Conservation (phyloP, 2,888 invertebrate genomes). For the Diaphora mendica region DNA sequence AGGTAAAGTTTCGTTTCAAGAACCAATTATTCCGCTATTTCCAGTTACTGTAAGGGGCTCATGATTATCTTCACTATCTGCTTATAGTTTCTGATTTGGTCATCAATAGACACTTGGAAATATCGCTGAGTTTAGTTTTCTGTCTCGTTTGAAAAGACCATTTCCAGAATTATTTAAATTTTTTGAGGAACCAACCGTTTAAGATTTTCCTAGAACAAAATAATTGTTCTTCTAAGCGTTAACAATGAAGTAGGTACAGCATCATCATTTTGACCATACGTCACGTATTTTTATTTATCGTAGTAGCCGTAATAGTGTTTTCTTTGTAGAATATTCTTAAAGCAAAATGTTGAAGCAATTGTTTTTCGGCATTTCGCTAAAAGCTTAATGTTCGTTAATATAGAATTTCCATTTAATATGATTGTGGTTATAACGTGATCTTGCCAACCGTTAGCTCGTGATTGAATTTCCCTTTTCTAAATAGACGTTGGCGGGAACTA, state of each 20-base stretch:
- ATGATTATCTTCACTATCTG: background rate
- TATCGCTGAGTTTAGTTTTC: too few species aligned
- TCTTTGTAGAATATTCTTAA: conserved; percentile 21
- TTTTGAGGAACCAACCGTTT: too few species aligned
- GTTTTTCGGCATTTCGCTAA: conserved; percentile 49
- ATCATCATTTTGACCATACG: too few species aligned
- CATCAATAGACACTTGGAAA: too few species aligned
- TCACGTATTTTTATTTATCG: too few species aligned
- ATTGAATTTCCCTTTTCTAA: conserved; percentile 24
- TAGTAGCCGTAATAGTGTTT: too few species aligned
- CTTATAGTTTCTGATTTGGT: too few species aligned
- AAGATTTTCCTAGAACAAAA: too few species aligned
- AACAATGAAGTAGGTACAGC: too few species aligned
- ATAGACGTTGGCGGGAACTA: background rate
- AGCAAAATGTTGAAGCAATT: conserved; percentile 35
- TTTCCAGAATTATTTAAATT: too few species aligned
- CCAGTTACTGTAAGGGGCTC: background rate
- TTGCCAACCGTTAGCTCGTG: conserved; percentile 27
- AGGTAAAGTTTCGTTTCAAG: background rate
- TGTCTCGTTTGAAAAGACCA: too few species aligned
- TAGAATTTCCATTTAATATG: conserved; percentile 40
- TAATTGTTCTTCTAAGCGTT: too few species aligned
- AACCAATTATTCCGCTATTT: background rate
- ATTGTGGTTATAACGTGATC: conserved; percentile 22
- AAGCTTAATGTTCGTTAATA: conserved; percentile 41